Evolutionary conservation across 2,888 invertebrate species (phyloP), one percentile per base, ranked within the genome.

Genomic region (Steinernema carpocapsae): DNA sequence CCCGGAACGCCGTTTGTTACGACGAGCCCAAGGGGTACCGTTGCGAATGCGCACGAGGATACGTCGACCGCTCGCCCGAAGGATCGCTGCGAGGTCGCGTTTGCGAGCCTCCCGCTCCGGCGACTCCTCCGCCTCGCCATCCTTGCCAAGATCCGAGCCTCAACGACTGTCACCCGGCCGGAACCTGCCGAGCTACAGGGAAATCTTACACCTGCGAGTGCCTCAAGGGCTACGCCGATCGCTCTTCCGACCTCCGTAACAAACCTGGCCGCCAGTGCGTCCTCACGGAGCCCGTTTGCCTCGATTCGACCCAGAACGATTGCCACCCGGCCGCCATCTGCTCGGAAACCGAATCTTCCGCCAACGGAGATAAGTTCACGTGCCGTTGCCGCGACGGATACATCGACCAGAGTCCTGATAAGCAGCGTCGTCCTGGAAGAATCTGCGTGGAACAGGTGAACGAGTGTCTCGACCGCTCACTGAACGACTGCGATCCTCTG

Each of bases 351-450:
- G 73, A 75, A 29, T 74, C 51, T 14, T 45, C 74, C 42, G 32
- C 22, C 6, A 76, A 77, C 51, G 75, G 77, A n/a, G 95, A 64
- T 73, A 79, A 83, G 52, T 95, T 94, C 88, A 93, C 94, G 0
- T 95, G 95, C 88, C 93, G 93, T 82, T 95, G 95, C 86, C 91
- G 91, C 73, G 93, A 94, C 88, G 94, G 92, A 1, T 93, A 90
- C 88, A 91, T 91, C 0, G 93, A 93, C 88, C 82, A 85, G 70
- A 84, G 83, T 10, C 86, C 85, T 1, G 82, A 85, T 73, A 77
- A 76, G 32, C 29, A 37, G 14, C 70, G 76, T 26, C 75, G 82
- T 17, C 86, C 87, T 3, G 87, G 87, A 17, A 74, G 87, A 45
- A 76, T 87, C 19, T 87, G 87, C 71, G 78, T 82, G 42, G 83